Evolutionary conservation across 2,888 invertebrate species (phyloP).

Genomic region (Holacanthella duospinosa): DNA sequence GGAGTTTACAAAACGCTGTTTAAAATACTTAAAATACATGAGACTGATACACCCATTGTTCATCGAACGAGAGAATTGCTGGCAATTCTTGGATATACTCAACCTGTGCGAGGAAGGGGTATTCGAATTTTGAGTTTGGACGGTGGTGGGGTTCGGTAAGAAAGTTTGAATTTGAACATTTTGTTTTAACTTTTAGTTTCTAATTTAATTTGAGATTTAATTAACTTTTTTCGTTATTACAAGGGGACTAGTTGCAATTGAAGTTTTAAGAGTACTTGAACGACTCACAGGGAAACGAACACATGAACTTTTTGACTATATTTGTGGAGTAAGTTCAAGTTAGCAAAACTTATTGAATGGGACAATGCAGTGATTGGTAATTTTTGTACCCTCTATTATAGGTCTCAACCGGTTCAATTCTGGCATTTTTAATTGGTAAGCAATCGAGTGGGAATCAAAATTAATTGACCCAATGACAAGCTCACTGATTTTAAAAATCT

Average conservation of each 20-base stretch:
- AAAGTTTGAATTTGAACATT: not conserved
- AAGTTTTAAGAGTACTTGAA: constrained; percentile 68
- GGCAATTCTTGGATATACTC: constrained; percentile 59
- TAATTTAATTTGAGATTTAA: not conserved
- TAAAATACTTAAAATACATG: constrained; percentile 22
- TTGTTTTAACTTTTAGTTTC: not conserved
- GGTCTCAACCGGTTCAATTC: constrained; percentile 59
- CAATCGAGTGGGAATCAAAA: not conserved
- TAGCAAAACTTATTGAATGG: not conserved
- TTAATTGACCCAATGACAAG: constrained; percentile 7
- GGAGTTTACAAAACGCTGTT: constrained; percentile 23
- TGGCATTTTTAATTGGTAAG: constrained; percentile 59
- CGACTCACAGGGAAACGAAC: constrained; percentile 55
- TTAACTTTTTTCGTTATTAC: not conserved
- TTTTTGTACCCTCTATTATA: not conserved
- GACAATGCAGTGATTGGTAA: not conserved
- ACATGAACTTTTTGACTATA: constrained; percentile 72
- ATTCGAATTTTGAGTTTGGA: constrained; percentile 74
- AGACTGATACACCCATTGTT: constrained; percentile 18
- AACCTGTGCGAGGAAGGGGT: constrained; percentile 59
- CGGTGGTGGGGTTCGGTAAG: constrained; percentile 68
- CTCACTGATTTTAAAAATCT: not conserved
- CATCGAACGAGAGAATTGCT: constrained; percentile 47
- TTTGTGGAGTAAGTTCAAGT: constrained; percentile 60
- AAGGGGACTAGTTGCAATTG: constrained; percentile 73